Evolutionary conservation across 2,888 invertebrate genomes (phyloP), one percentile per base, ranked within the genome.

Genomic region (Tiliacea aurago): DNA sequence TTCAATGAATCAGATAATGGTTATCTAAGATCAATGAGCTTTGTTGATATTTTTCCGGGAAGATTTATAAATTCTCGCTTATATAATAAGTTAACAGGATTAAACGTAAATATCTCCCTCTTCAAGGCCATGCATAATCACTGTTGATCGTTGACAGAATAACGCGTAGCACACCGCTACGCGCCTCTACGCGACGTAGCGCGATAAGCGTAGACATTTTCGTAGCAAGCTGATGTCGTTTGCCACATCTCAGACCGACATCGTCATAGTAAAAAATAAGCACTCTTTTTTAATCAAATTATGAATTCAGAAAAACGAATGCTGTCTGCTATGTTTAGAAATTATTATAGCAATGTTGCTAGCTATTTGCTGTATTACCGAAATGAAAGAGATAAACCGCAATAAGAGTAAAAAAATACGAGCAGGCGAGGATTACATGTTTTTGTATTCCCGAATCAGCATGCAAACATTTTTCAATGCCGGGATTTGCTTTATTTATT

Each of bases 391-490:
- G 37, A 69, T 72, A 78, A 71, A 71, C 61, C 58, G 68, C 56
- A 68, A 70, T 70, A 81, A 58, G 71, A 66, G 43, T 62, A 51
- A 82, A 81, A 41, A 83, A 72, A 80, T 70, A 79, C 79, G 76
- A 63, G 51, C 69, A 70, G 33, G 41, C 59, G 63, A 43, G 79
- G 83, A 76, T 79, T 81, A 76, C 76, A 83, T 69, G 71, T 67
- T 81, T 81, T 81, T 79, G 76, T 79, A 83, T 71, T 78, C 63
- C 65, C 62, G 66, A 83, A 81, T 72, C 83, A 81, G 81, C 76
- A 71, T 83, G 37, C 83, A 83, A 75, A 83, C 75, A 83, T 83
- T 83, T 76, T 79, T 81, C 83, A 79, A 67, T 79, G 79, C 66
- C 28, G 56, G 79, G 70, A 82, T 81, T 81, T 76, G 66, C 51